Conservation (phyloP, 2,888 invertebrate genomes). For the Rosalia funebris region DNA sequence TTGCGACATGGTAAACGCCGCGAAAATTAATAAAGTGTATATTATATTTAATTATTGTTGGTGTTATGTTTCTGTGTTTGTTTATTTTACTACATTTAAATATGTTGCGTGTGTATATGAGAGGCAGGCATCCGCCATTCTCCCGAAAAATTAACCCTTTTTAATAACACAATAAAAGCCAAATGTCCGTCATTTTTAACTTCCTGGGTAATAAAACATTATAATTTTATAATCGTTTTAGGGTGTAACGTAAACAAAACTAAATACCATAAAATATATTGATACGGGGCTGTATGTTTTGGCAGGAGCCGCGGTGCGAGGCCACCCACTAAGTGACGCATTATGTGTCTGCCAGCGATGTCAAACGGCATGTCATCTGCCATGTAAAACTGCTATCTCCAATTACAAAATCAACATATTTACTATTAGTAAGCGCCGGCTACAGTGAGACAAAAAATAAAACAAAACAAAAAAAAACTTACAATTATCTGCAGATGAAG, state of each 20-base stretch:
- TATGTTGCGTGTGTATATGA: too few relatives aligned
- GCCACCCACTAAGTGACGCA: conserved; percentile 45
- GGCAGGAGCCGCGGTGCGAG: conserved; percentile 29
- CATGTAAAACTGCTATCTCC: conserved; percentile 47
- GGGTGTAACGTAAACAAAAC: conserved; percentile 20
- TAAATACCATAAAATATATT: conserved; percentile 22
- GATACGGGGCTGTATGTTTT: conserved; percentile 29
- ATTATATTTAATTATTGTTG: too few relatives aligned
- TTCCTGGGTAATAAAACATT: conserved; percentile 21
- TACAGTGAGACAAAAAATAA: conserved; percentile 35
- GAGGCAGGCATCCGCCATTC: not conserved
- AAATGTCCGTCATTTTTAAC: conserved; percentile 8
- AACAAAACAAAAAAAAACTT: conserved; percentile 54
- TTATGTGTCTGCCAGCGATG: conserved; percentile 35
- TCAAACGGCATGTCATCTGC: conserved; percentile 43
- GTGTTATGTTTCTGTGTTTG: too few relatives aligned
- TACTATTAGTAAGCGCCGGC: conserved; percentile 48
- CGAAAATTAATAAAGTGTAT: too few relatives aligned
- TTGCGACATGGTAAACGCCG: too few relatives aligned
- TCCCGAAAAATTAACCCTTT: conserved; percentile 10
- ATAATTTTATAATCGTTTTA: conserved; percentile 21
- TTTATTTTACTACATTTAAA: too few relatives aligned
- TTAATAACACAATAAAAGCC: conserved; percentile 23
- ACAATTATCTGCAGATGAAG: conserved; percentile 60
- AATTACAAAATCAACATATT: conserved; percentile 53